Evolutionary conservation across 2,888 invertebrate species (phyloP), one percentile per base, ranked within the genome.

Genomic region (Epinotia bilunana): DNA sequence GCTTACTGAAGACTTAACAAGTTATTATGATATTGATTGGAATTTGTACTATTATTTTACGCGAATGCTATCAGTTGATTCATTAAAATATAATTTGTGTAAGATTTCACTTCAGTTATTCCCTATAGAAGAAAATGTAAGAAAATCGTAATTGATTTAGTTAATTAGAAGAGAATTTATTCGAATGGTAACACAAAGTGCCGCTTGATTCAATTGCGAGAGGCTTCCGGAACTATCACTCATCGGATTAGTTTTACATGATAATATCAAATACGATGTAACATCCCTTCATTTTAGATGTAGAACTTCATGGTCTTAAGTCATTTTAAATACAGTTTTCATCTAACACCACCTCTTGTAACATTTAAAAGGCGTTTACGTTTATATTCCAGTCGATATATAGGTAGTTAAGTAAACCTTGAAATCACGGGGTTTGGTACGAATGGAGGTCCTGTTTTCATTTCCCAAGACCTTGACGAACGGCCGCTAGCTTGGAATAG

Each of bases 11-110:
- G 2, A 28, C 46, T 20, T 7, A 63, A 57, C 13, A 43, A 18
- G 43, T 18, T 63, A 65, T 18, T n/a, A 16, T 65, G 28, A 60
- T 69, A 46, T 60, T 12, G 43, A 60, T 46, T 60, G 11, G 23
- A 16, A 23, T 69, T 69, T 69, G 69, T 69, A 69, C 69, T 69
- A 69, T 16, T 46, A 3, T 46, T 46, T 60, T 43, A n/a, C n/a
- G 28, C 20, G 12, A 46, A 60, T 46, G 20, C 20, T 68, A 43
- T 58, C 16, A 23, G n/a, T 23, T 43, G 57, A 57, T 57, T 57
- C 39, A 55, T 57, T 58, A 43, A 43, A 57, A 20, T 65, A 55
- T 65, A 65, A 55, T 65, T 53, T 23, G 55, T 28, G n/a, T 61
- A 39, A n/a, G 20, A 57, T 12, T 12, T 20, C 9, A 57, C 20